Conservation (phyloP, 2,113 vertebrate genomes). For the Psilopogon haemacephalus region DNA sequence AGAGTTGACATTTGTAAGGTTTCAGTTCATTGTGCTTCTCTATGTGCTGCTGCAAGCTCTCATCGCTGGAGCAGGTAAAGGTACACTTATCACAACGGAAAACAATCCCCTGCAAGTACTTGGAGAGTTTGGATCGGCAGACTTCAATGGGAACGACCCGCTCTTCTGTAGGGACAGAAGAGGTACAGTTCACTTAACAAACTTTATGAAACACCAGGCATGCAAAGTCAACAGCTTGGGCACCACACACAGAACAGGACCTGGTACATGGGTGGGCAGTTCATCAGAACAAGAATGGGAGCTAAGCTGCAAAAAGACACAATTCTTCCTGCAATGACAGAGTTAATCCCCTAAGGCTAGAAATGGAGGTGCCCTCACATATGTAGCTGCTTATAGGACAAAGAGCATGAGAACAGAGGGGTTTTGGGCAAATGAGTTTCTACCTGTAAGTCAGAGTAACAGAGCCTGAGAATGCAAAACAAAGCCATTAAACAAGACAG, state of each 20-base stretch:
- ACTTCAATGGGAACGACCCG: constrained; percentile 95
- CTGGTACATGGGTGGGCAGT: not conserved
- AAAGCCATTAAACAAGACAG: not conserved
- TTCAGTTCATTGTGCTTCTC: constrained; percentile 94
- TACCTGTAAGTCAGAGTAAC: not conserved
- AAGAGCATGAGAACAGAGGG: not conserved
- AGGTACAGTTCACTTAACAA: not conserved
- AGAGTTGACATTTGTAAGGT: constrained; percentile 97
- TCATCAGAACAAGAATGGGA: not conserved
- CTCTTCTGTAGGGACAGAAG: constrained; percentile 84
- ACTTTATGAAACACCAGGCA: not conserved
- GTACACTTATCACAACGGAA: constrained; percentile 98
- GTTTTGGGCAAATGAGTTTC: not conserved
- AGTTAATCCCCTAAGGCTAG: not conserved
- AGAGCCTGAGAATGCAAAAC: not conserved
- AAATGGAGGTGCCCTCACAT: not conserved
- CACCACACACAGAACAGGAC: not conserved
- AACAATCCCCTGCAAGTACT: constrained; percentile 93
- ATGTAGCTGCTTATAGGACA: not conserved
- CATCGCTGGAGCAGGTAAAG: constrained; percentile 96
- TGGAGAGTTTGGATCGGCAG: constrained; percentile 95
- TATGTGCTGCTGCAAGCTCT: constrained; percentile 92
- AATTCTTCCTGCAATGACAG: not conserved
- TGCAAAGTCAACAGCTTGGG: not conserved
- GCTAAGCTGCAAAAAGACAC: not conserved